A percentile compares a stretch with the other conserved stretches of the same genome.
phyloP scores from a whole-genome alignment of 1,140 invertebrate genomes.

The Bombus waltoni region DNA sequence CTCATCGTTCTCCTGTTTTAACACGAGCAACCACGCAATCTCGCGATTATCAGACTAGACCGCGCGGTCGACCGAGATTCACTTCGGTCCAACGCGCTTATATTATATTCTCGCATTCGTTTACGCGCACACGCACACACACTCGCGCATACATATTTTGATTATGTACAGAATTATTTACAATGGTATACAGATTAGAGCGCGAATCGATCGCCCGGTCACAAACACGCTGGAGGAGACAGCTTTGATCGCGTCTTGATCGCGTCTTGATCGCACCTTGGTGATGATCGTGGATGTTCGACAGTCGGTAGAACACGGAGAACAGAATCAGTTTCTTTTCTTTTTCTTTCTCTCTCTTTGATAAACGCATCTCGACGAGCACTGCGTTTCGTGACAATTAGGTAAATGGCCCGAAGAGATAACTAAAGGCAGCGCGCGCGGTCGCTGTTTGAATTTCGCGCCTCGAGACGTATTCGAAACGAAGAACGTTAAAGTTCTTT shows the following conservation, averaged over 20 bases:
- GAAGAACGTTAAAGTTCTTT: neutral
- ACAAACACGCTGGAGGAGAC: neutral
- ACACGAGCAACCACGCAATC: neutral
- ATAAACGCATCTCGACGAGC: neutral
- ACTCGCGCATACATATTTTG: neutral
- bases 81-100: neutral
- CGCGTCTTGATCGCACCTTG: neutral
- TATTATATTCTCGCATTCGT: neutral
- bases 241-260: neutral
- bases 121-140: neutral
- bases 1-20: neutral
- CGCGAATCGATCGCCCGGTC: neutral
- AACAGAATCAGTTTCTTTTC: neutral
- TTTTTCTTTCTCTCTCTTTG: neutral
- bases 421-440: neutral
- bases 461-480: no score
- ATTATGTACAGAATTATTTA: slow-evolving; percentile 51
- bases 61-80: slow-evolving; percentile 1
- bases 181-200: slow-evolving; percentile 42
- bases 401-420: slow-evolving; percentile 9
- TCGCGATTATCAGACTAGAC: slow-evolving; percentile 44
- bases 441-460: neutral
- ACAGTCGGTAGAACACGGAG: neutral
- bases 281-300: neutral
- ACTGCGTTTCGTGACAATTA: neutral